Evolutionary conservation across 1,140 invertebrate species (phyloP).

Genomic region (Eriocheir sinensis): DNA sequence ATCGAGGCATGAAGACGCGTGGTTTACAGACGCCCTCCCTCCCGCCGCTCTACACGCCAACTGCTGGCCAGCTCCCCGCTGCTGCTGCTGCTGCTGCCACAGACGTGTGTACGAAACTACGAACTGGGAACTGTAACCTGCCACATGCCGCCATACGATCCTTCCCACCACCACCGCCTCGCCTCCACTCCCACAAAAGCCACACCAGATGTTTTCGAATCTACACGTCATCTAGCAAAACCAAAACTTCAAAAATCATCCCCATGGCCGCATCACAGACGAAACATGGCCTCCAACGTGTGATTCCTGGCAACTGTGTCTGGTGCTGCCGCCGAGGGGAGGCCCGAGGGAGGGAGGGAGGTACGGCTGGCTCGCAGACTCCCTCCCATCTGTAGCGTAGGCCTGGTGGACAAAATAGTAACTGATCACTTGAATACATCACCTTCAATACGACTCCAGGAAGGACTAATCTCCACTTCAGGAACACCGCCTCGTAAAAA

Average conservation of each 20-base stretch:
- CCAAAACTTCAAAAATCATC: background rate
- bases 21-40: slow-evolving; percentile 16
- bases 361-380: slow-evolving; percentile 34
- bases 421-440: slow-evolving; percentile 66
- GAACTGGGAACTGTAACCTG: slow-evolving; percentile 16
- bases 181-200: background rate
- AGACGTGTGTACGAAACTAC: slow-evolving; percentile 28
- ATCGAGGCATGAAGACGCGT: slow-evolving; percentile 43
- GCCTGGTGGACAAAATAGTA: slow-evolving; percentile 64
- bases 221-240: background rate
- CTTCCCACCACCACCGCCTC: background rate
- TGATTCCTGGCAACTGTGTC: slow-evolving; percentile 35
- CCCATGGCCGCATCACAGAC: background rate
- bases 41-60: slow-evolving; percentile 48
- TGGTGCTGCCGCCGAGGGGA: slow-evolving; percentile 48
- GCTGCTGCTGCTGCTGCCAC: background rate
- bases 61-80: slow-evolving; percentile 42
- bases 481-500: background rate
- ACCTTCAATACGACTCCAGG: slow-evolving; percentile 56
- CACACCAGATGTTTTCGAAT: background rate
- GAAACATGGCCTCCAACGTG: background rate
- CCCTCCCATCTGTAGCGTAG: slow-evolving; percentile 65
- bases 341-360: no score
- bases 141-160: background rate
- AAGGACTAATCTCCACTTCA: background rate